These are phyloP conservation scores for Plutomurus gul DNA, from an alignment of 1,140 invertebrate species.

Conservation along the genomic window DNA sequence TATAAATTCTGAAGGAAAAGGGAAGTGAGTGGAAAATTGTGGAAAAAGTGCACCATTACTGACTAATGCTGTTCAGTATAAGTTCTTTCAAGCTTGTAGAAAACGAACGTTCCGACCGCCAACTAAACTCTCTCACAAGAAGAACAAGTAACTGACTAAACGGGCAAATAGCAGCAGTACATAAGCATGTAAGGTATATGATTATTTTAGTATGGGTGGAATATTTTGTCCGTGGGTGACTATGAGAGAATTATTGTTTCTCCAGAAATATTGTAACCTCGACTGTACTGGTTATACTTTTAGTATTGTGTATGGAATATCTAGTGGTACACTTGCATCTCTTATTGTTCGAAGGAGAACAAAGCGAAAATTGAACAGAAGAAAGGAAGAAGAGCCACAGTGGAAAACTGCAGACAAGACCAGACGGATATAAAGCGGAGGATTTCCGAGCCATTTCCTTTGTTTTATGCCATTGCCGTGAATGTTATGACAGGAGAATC, in stretches of 20 bases:
- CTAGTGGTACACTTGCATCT: no score
- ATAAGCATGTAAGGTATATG: constrained; percentile 21
- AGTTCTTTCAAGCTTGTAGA: no score
- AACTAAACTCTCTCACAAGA: no score
- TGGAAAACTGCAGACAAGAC: background rate
- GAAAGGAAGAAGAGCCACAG: background rate
- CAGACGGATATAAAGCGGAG: constrained; percentile 23
- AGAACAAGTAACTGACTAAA: background rate
- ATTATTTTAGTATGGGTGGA: constrained; percentile 27
- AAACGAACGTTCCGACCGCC: no score
- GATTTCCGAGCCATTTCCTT: constrained; percentile 45
- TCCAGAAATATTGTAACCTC: background rate
- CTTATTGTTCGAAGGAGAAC: background rate
- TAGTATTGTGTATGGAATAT: no score
- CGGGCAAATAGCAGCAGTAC: background rate
- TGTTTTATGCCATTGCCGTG: constrained; percentile 42
- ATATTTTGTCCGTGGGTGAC: constrained; percentile 23
- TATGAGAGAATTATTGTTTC: constrained; percentile 30
- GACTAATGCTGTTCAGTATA: no score
- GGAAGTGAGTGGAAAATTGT: constrained; percentile 20
- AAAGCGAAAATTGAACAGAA: background rate
- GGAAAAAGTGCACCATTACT: background rate
- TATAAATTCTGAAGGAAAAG: background rate
- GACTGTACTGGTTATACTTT: no score
- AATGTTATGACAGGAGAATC: constrained; percentile 43